Base-by-base conservation (phyloP, 2,888 invertebrate species). In the Galerucella pusilla region DNA sequence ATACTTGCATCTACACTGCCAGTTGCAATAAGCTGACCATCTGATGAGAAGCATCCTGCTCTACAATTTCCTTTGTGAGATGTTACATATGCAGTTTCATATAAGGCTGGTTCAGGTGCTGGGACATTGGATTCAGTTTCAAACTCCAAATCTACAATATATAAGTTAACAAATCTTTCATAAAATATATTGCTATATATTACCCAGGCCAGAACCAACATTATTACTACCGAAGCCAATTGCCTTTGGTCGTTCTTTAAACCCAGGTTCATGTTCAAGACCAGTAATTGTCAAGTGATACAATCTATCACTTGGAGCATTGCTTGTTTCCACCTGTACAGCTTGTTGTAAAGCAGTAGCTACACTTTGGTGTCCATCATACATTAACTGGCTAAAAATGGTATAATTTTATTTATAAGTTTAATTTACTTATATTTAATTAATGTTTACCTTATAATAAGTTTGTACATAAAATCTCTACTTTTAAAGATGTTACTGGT, bases 1-100 rank as follows among this genome's bases (percentile, higher is more conserved):
- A 99, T 99, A 79, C 98, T 98, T 1, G 99, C 97, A 88, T 99
- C 99, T 0, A 97, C 97, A 80, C 98, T 98, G 14, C 99, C 99
- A 0, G 99, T 99, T 0, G 99, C 99, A 12, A 99, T 96, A 0
- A 99, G 89, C 80, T 97, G 96, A 0, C 99, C 99, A 88, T 98
- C 98, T 10, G 92, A 90, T 78, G 97, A 98, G 87, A 99, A 99
- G 3, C 97, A 97, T 7, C 98, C 99, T 0, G 98, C 95, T 71
- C 99, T 90, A 80, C 99, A 99, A 73, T 96, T 94, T 82, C 96
- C 97, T 88, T 99, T 99, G 88, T 99, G 99, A 4, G 98, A 97
- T 2, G 99, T 99, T 52, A 99, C 97, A 85, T 99, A 99, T 0
- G 98, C 98, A 0, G 99, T 99, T 89, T 99, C 99, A 86, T 99